Evolutionary conservation across 2,797 vertebrate species (phyloP).

Genomic region (Acrossocheilus wenchowensis): DNA sequence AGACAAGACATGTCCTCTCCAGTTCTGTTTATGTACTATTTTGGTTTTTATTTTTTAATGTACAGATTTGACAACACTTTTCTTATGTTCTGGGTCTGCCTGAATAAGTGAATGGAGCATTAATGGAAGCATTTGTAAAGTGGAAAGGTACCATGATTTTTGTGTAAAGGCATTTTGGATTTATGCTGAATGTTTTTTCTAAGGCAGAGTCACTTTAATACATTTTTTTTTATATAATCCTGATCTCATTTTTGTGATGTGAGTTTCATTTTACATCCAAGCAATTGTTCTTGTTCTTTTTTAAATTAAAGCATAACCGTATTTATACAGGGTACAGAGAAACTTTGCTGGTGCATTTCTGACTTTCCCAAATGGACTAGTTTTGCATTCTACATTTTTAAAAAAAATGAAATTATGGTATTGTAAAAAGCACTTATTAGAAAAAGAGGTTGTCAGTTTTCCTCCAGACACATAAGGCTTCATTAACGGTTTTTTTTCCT

Average conservation of each 20-base stretch:
- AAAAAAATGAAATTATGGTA: not conserved
- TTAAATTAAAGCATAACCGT: not conserved
- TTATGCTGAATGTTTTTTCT: slow-evolving; percentile 21
- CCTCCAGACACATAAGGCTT: not conserved
- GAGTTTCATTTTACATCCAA: not conserved
- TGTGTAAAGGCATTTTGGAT: not conserved
- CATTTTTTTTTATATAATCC: not conserved
- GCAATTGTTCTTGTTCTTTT: not conserved
- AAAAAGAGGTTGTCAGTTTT: not conserved
- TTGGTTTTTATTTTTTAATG: not conserved
- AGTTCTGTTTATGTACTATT: not conserved
- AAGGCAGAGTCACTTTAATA: slow-evolving; percentile 18
- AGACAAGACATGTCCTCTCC: not conserved
- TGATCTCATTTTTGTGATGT: not conserved
- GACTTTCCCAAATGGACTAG: slow-evolving; percentile 3
- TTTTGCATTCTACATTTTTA: not conserved
- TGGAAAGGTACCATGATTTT: slow-evolving; percentile 1
- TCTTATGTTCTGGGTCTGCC: slow-evolving; percentile 7
- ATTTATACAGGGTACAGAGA: slow-evolving; percentile 19
- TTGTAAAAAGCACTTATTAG: slow-evolving; percentile 8
- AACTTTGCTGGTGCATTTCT: slow-evolving; percentile 28
- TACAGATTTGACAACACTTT: slow-evolving; percentile 3
- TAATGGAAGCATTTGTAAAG: slow-evolving; percentile 9
- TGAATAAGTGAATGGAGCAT: not conserved
- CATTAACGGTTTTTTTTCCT: not conserved